Evolutionary conservation across 2,797 vertebrate species (phyloP), one percentile per base, ranked within the genome.

Genomic region (Otolemur crassicaudatus): DNA sequence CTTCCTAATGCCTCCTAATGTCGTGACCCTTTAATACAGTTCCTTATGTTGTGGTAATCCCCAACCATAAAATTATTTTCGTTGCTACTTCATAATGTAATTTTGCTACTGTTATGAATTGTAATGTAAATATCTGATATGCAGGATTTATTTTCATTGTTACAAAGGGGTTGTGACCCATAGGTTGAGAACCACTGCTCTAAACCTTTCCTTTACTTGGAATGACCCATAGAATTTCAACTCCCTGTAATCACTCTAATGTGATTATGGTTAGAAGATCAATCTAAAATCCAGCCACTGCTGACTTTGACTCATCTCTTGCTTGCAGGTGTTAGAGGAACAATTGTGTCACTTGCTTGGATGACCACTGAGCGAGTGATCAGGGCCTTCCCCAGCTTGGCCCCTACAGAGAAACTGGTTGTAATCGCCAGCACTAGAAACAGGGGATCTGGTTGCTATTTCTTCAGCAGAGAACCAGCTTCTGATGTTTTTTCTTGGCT

Each of bases 401-500:
- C 7, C 14, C 14, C 23, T 1, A 1, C 53, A 49, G 60, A 93
- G 43, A 90, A 56, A 11, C 34, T 81, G 49, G 75, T 43, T 70
- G 31, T 58, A 80, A 82, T 61, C 23, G 40, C 67, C 65, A 65
- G 40, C 4, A 0, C 8, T 40, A 77, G 92, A 91, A 93, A 76
- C 29, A 43, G 56, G 34, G 13, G 70, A 90, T 80, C 16, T 40
- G 14, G 37, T 20, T 88, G 49, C 7, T 40, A 77, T 85, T 91
- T 95, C 27, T 93, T 56, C 29, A 67, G 94, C 6, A 60, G 80
- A 87, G 19, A 81, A 46, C 23, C 1, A 63, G 60, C 82, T 60
- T 95, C 70, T 70, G 31, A 87, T 31, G 84, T 83, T 60, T 40
- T 73, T n/a, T 56, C 53, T 90, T 85, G 69, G 67, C 56, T 77